phyloP scores from a whole-genome alignment of 1,140 invertebrate genomes.

The Aplysia californica region DNA sequence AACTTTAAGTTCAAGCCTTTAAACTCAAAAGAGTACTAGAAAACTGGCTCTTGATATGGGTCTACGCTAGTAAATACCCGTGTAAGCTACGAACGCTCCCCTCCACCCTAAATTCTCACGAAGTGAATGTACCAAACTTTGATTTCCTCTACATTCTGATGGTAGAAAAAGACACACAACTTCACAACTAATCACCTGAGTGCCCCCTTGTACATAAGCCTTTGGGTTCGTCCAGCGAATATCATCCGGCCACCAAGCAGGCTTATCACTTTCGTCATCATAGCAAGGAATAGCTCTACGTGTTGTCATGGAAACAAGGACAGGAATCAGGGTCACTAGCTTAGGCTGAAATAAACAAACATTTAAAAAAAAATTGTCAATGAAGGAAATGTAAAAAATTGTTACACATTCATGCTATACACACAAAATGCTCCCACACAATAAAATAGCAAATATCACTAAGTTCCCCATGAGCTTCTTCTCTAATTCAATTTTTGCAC shows the following conservation, averaged over 20 bases:
- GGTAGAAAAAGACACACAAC: neutral
- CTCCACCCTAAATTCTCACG: neutral
- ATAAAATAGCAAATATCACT: neutral
- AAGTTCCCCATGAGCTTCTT: neutral
- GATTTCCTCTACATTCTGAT: neutral
- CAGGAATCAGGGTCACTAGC: conserved; percentile 20
- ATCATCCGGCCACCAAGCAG: conserved; percentile 19
- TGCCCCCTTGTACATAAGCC: neutral
- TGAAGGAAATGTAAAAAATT: neutral
- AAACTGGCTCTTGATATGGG: neutral
- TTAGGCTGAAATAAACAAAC: neutral
- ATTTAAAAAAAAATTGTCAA: no score
- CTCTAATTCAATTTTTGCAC: neutral
- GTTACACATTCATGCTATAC: neutral
- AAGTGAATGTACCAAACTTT: no score
- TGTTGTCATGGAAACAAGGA: conserved; percentile 19
- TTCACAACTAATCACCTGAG: neutral
- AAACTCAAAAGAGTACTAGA: neutral
- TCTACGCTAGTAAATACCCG: neutral
- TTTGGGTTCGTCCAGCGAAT: conserved; percentile 19
- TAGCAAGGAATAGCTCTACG: conserved; percentile 1
- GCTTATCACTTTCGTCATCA: conserved; percentile 15
- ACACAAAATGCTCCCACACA: neutral
- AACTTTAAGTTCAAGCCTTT: no score
- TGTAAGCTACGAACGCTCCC: neutral